Evolutionary conservation across 2,888 invertebrate genomes (phyloP).

Genomic region (Zhuqinia jingwanae): DNA sequence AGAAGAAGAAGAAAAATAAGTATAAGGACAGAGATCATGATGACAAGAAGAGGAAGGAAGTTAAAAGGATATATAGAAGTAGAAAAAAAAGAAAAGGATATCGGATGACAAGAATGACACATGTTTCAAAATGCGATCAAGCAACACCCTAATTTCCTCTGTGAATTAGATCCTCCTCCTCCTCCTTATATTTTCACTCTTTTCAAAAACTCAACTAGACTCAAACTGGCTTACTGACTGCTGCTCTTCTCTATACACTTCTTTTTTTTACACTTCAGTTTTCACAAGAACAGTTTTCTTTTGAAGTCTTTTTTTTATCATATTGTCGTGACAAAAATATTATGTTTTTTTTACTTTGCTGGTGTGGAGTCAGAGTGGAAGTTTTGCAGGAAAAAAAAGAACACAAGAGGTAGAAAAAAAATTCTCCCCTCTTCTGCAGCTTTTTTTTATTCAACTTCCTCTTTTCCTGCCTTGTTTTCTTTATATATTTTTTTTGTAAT

Average conservation of each 20-base stretch:
- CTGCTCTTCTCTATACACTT: neutral
- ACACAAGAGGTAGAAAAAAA: conserved; percentile 2
- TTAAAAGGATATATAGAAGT: neutral
- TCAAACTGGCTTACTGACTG: conserved; percentile 36
- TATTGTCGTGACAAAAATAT: conserved; percentile 59
- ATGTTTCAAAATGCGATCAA: conserved; percentile 69
- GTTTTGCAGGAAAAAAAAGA: neutral
- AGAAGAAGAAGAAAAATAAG: conserved; percentile 9
- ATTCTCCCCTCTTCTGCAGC: neutral
- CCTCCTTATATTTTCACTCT: neutral
- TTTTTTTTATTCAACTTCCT: conserved; percentile 23
- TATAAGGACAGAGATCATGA: conserved; percentile 13
- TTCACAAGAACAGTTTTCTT: conserved; percentile 42
- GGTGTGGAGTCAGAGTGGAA: neutral
- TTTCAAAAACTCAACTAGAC: conserved; percentile 5
- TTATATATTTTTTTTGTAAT: conserved; percentile 12
- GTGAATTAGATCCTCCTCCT: conserved; percentile 60
- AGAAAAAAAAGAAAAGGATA: conserved; percentile 50
- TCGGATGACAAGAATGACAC: conserved; percentile 68
- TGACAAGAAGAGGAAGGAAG: conserved; percentile 51
- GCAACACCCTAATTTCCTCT: conserved; percentile 67
- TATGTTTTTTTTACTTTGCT: conserved; percentile 27
- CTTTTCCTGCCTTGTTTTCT: neutral
- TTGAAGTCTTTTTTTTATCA: conserved; percentile 45
- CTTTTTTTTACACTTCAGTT: conserved; percentile 1